Evolutionary conservation across 1,140 invertebrate species (phyloP), one percentile per base, ranked within the genome.

Genomic region (Tenebrio molitor): DNA sequence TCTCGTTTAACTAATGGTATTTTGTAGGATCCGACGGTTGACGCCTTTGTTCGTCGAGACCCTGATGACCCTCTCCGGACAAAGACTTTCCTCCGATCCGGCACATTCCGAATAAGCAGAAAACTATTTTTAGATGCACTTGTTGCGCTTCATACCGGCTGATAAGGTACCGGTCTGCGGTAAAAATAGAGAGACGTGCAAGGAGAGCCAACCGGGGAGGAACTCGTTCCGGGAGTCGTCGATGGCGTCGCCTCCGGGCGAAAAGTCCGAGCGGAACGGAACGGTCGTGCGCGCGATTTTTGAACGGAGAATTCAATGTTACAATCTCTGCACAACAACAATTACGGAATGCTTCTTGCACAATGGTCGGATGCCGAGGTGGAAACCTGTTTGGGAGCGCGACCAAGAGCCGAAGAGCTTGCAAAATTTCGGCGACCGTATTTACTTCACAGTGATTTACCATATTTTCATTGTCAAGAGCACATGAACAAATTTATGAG

Each of bases 401-500:
- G 10, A 16, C 50, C 12, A 25, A 58, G 12, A 39, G n/a, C 25
- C 21, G 7, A 58, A 58, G n/a, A 4, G 8, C 50, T 58, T 58
- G 50, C 50, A 25, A 25, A 58, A 58, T 50, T 50, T 50, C 17
- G 17, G 50, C 3, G 36, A 7, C 23, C 29, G 21, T 58, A 58
- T 58, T 58, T 58, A 58, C 50, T 29, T 15, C 50, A 14, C 23
- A 19, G 23, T 58, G 50, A 58, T 58, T 58, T 58, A 58, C 50
- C 50, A 58, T 58, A 58, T 58, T 58, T 58, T 58, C 50, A 58
- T 58, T 58, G 50, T 58, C 50, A 58, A 58, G 50, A 58, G 50
- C 50, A 29, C 50, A 58, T 29, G 50, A 23, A 25, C 50, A 58
- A 25, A 58, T 58, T 58, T 58, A 58, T 17, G 23, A 58, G 21